Evolutionary conservation across 2,113 vertebrate genomes (phyloP).

Genomic region (Stigmatopora argus): DNA sequence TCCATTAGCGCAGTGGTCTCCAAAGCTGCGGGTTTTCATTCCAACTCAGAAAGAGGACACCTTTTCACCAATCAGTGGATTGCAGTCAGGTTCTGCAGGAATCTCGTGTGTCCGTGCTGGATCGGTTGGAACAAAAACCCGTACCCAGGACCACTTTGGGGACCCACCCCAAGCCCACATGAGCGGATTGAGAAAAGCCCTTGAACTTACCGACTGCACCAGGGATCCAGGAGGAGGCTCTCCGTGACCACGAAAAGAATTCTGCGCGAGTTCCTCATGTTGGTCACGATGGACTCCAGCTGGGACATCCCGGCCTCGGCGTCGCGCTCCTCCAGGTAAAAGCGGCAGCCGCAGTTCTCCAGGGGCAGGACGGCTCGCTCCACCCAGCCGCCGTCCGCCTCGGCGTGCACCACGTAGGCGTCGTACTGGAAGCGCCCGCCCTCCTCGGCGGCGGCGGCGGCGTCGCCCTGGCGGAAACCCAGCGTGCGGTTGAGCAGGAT

Average conservation of each 20-base stretch:
- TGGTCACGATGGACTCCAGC: conserved; percentile 77
- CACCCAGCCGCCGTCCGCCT: conserved; percentile 79
- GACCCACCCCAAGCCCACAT: neutral
- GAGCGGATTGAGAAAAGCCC: neutral
- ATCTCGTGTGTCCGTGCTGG: no score
- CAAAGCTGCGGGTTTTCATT: no score
- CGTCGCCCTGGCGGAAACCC: conserved; percentile 78
- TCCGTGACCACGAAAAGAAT: conserved; percentile 87
- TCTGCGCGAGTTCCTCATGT: conserved; percentile 82
- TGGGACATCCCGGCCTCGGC: conserved; percentile 73
- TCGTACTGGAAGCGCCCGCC: conserved; percentile 73
- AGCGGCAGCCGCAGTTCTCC: conserved; percentile 70
- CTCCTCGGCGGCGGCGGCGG: conserved; percentile 55
- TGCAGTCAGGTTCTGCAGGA: no score
- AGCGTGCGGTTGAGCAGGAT: conserved; percentile 78
- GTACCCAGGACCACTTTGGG: no score
- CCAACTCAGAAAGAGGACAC: no score
- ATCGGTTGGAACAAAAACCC: no score
- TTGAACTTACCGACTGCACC: conserved; percentile 80
- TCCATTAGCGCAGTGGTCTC: no score
- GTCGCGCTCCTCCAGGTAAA: conserved; percentile 86
- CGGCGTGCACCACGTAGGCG: conserved; percentile 82
- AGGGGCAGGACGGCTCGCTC: conserved; percentile 73
- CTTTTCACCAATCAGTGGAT: no score
- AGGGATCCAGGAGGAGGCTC: conserved; percentile 79